phyloP scores from a whole-genome alignment of 2,888 invertebrate species.

The Nymphalis urticae region DNA sequence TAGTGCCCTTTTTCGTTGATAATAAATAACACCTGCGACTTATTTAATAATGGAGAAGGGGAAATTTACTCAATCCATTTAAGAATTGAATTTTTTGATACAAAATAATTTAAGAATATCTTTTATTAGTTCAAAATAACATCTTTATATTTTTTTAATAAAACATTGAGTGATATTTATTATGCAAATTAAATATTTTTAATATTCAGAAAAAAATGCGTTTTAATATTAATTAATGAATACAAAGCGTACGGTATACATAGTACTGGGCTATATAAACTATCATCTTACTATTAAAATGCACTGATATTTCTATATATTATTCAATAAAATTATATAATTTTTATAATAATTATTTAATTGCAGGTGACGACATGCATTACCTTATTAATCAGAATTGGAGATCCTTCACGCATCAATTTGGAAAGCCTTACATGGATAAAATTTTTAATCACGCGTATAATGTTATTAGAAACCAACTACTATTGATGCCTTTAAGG shows the following conservation, averaged over 20 bases:
- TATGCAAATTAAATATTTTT: too few species aligned
- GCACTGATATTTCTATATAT: too few species aligned
- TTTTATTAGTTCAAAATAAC: too few species aligned
- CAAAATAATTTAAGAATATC: too few species aligned
- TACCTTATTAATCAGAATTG: constrained; percentile 21
- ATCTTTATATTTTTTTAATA: background rate
- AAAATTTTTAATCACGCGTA: background rate
- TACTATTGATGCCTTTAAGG: background rate
- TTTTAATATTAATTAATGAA: too few species aligned
- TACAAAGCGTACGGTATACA: too few species aligned
- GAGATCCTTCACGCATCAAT: constrained; percentile 16
- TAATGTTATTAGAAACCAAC: constrained; percentile 3
- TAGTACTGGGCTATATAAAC: too few species aligned
- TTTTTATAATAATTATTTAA: background rate
- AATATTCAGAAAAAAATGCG: too few species aligned
- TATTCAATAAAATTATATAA: background rate
- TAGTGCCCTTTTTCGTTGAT: background rate
- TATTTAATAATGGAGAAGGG: background rate
- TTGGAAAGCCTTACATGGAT: constrained; percentile 9
- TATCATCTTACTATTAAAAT: too few species aligned
- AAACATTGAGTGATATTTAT: background rate
- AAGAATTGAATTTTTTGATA: too few species aligned
- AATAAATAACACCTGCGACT: background rate
- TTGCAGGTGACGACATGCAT: constrained; percentile 29
- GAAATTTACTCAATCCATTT: too few species aligned